Evolutionary conservation across 2,888 invertebrate species (phyloP).

Genomic region (Drosophila ustulata): DNA sequence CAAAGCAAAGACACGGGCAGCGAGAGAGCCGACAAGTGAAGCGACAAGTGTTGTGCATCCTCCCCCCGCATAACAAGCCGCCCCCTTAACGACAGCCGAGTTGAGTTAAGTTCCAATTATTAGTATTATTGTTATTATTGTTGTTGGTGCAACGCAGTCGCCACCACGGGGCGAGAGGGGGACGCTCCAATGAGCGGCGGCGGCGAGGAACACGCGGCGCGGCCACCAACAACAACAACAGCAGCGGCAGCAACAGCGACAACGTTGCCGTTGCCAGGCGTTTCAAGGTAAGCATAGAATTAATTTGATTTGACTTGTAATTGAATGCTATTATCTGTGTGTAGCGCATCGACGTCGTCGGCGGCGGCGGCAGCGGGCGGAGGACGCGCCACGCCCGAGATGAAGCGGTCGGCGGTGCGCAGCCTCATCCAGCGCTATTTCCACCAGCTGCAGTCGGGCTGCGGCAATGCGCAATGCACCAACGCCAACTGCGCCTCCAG

Average conservation of each 20-base stretch:
- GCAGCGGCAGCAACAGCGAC: slow-evolving; percentile 39
- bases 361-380: slow-evolving; percentile 29
- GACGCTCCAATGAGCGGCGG: slow-evolving; percentile 68
- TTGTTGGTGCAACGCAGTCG: slow-evolving; percentile 27
- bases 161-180: slow-evolving; percentile 9
- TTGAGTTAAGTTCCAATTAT: neutral
- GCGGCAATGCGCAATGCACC: slow-evolving; percentile 94
- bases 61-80: slow-evolving; percentile 13
- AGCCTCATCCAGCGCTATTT: slow-evolving; percentile 96
- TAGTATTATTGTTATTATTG: slow-evolving; percentile 1
- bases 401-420: slow-evolving; percentile 92
- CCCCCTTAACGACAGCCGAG: slow-evolving; percentile 12
- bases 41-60: slow-evolving; percentile 43
- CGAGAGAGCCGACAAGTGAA: neutral
- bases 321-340: slow-evolving; percentile 1
- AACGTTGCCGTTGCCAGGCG: slow-evolving; percentile 36
- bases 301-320: neutral
- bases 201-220: slow-evolving; percentile 50
- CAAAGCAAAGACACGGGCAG: slow-evolving; percentile 39
- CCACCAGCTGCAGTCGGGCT: slow-evolving; percentile 96
- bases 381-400: slow-evolving; percentile 84
- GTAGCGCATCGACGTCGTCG: slow-evolving; percentile 62
- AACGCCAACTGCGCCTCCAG: slow-evolving; percentile 96
- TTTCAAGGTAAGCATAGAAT: slow-evolving; percentile 29
- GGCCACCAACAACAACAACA: slow-evolving; percentile 49